phyloP scores from a whole-genome alignment of 2,888 invertebrate genomes.

The Oscheius sp. region DNA sequence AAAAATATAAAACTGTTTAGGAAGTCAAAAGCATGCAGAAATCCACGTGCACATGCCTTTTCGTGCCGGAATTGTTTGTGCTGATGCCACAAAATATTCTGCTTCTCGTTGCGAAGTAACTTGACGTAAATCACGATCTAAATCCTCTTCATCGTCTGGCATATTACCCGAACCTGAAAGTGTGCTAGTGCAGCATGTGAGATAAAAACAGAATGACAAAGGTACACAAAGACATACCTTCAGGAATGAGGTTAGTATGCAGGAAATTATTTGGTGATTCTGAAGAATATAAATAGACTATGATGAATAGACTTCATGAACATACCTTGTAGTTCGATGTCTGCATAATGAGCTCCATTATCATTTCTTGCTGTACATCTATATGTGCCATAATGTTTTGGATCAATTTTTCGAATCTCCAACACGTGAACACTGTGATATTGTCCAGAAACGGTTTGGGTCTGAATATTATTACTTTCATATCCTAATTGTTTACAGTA shows the following conservation, averaged over 20 bases:
- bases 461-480: constrained; percentile 36
- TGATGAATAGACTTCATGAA: not conserved
- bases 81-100: constrained; percentile 1
- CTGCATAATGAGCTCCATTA: constrained; percentile 64
- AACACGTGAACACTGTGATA: constrained; percentile 65
- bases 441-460: constrained; percentile 58
- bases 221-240: constrained; percentile 23
- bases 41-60: constrained; percentile 1
- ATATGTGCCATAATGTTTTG: constrained; percentile 61
- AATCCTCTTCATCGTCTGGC: constrained; percentile 31
- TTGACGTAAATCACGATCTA: constrained; percentile 22
- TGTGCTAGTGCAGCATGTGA: constrained; percentile 12
- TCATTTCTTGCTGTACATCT: constrained; percentile 67
- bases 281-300: not conserved
- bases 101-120: constrained; percentile 1
- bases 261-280: constrained; percentile 14
- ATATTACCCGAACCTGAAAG: constrained; percentile 28
- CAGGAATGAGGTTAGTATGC: constrained; percentile 28
- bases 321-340: constrained; percentile 58
- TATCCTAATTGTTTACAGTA: constrained; percentile 40
- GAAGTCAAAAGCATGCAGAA: not conserved
- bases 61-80: not conserved
- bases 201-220: not conserved
- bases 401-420: constrained; percentile 59
- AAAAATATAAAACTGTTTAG: not conserved